phyloP scores from a whole-genome alignment of 2,113 vertebrate genomes.

The Nymphicus hollandicus region DNA sequence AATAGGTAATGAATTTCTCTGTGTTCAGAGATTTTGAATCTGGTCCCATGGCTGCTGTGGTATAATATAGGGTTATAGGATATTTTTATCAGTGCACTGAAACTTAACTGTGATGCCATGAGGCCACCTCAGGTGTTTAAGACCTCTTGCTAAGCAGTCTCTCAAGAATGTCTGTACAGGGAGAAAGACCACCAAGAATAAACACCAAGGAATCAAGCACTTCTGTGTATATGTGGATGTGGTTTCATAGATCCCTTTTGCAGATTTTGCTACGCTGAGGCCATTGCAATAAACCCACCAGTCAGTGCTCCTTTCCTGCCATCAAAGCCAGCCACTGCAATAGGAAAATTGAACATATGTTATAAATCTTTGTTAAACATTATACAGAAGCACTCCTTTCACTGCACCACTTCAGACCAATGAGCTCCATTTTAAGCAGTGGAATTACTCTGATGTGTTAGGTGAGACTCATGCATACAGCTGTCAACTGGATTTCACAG shows the following conservation, averaged over 20 bases:
- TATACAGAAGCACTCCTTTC: background rate
- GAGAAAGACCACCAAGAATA: background rate
- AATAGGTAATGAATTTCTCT: background rate
- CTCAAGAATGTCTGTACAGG: background rate
- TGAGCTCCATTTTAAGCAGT: background rate
- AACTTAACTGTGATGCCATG: background rate
- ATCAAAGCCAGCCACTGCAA: background rate
- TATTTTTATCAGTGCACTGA: background rate
- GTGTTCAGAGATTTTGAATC: background rate
- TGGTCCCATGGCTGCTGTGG: background rate
- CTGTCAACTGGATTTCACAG: background rate
- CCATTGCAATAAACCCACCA: background rate
- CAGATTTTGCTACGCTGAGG: background rate
- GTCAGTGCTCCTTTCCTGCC: background rate
- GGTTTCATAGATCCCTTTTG: background rate
- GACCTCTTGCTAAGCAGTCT: background rate
- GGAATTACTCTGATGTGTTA: background rate
- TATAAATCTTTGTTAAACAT: background rate
- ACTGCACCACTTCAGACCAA: background rate
- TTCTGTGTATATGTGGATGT: background rate
- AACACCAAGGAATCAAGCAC: background rate
- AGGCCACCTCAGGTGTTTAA: background rate
- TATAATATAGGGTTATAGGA: background rate
- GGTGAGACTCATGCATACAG: background rate
- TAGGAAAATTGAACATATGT: slow-evolving; percentile 1